phyloP scores from a whole-genome alignment of 2,888 invertebrate species.

The Scrobipalpa atriplicella region DNA sequence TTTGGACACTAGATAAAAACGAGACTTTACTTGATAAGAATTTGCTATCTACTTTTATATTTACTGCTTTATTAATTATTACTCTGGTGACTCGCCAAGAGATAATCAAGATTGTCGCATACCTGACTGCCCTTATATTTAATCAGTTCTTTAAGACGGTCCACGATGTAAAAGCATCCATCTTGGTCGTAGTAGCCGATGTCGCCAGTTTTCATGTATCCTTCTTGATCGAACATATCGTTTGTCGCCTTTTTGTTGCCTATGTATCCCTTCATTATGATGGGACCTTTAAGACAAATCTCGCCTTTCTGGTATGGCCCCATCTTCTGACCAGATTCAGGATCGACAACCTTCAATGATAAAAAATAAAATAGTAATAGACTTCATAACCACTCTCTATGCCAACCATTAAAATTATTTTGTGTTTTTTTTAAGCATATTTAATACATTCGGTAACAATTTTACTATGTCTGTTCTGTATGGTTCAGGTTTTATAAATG shows the following conservation, averaged over 20 bases:
- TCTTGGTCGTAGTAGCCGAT: conserved; percentile 68
- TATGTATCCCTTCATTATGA: conserved; percentile 61
- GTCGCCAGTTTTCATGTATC: conserved; percentile 65
- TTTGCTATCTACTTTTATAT: neutral
- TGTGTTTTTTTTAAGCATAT: no score
- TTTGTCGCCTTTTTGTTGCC: conserved; percentile 52
- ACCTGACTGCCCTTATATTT: conserved; percentile 64
- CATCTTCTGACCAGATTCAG: conserved; percentile 50
- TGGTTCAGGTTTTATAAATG: no score
- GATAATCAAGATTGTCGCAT: neutral
- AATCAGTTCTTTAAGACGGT: conserved; percentile 66
- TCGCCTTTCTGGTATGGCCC: conserved; percentile 57
- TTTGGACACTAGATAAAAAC: neutral
- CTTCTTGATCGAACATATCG: conserved; percentile 58
- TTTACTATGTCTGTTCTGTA: no score
- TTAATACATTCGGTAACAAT: no score
- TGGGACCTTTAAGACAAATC: conserved; percentile 59
- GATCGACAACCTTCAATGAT: conserved; percentile 63
- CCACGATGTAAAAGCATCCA: conserved; percentile 64
- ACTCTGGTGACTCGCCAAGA: neutral
- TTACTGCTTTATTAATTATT: conserved; percentile 2
- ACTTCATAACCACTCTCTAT: no score
- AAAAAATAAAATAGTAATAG: no score
- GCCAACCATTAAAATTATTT: no score
- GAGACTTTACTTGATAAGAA: neutral